phyloP scores from a whole-genome alignment of 2,113 vertebrate species.

The Brachyhypopomus occidentalis region DNA sequence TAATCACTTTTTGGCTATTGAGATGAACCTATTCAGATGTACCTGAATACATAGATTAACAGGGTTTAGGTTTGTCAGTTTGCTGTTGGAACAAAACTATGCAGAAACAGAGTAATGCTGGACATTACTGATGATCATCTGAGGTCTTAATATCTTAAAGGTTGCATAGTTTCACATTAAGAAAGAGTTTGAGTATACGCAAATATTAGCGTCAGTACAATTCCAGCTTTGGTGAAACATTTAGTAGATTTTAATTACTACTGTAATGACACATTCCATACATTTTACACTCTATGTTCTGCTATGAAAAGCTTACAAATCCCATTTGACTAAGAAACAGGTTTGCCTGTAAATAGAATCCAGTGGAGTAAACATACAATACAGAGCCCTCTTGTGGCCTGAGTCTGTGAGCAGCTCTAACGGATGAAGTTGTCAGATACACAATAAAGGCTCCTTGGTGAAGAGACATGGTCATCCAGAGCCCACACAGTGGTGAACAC shows the following conservation, averaged over 20 bases:
- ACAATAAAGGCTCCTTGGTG: constrained; percentile 53
- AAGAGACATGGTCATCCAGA: constrained; percentile 44
- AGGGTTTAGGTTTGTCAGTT: not conserved
- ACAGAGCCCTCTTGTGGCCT: constrained; percentile 55
- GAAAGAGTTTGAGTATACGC: not conserved
- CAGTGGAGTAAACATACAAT: not conserved
- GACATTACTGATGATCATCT: not conserved
- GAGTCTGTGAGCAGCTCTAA: constrained; percentile 7
- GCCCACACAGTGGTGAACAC: constrained; percentile 36
- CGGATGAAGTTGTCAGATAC: not conserved
- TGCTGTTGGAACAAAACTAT: not conserved
- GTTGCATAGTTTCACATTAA: not conserved
- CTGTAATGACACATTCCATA: not conserved
- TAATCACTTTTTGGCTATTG: constrained; percentile 3
- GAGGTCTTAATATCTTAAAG: not conserved
- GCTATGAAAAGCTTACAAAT: not conserved
- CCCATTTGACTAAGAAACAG: no score
- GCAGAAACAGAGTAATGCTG: not conserved
- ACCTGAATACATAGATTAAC: not conserved
- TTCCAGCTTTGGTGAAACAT: not conserved
- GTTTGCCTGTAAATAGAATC: no score
- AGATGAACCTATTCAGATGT: not conserved
- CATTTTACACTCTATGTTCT: not conserved
- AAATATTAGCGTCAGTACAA: not conserved
- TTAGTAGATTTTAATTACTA: not conserved